Evolutionary conservation across 1,140 invertebrate genomes (phyloP).

Genomic region (Drosophila pachea): DNA sequence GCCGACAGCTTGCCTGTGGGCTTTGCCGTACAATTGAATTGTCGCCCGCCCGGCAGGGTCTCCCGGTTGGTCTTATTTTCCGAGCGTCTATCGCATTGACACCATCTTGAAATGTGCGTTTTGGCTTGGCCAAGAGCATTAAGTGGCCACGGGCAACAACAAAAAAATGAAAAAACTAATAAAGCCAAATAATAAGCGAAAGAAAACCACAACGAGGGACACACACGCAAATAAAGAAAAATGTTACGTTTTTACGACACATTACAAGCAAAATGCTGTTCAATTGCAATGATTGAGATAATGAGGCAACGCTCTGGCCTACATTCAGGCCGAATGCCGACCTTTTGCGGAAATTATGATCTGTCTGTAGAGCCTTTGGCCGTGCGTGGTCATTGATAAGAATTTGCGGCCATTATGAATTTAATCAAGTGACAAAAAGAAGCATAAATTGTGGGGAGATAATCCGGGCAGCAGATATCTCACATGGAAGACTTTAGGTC

Average conservation of each 20-base stretch:
- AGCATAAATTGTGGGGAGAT: not conserved
- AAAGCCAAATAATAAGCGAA: slow-evolving; percentile 17
- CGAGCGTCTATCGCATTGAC: slow-evolving; percentile 54
- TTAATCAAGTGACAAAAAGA: slow-evolving; percentile 50
- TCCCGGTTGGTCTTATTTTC: slow-evolving; percentile 8
- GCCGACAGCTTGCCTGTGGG: slow-evolving; percentile 33
- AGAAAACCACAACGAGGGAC: slow-evolving; percentile 25
- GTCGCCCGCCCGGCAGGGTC: slow-evolving; percentile 37
- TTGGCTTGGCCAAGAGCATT: slow-evolving; percentile 55
- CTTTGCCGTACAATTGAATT: slow-evolving; percentile 53
- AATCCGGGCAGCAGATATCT: not conserved
- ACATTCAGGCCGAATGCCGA: slow-evolving; percentile 46
- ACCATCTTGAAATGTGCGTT: slow-evolving; percentile 66
- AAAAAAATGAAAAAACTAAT: slow-evolving; percentile 21
- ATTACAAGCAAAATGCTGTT: slow-evolving; percentile 71
- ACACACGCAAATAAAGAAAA: slow-evolving; percentile 3
- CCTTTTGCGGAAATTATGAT: slow-evolving; percentile 75
- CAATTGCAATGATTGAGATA: slow-evolving; percentile 73
- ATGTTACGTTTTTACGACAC: slow-evolving; percentile 57
- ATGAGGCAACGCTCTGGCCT: slow-evolving; percentile 63
- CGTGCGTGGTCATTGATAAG: slow-evolving; percentile 30
- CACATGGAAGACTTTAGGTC: too few relatives aligned
- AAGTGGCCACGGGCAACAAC: slow-evolving; percentile 49
- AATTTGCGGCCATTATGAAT: slow-evolving; percentile 28
- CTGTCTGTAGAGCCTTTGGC: slow-evolving; percentile 32